Percentiles rank a stretch among this genome's conserved stretches.
Evolutionary conservation across 2,797 vertebrate species (phyloP).

Genomic region (Esox lucius): DNA sequence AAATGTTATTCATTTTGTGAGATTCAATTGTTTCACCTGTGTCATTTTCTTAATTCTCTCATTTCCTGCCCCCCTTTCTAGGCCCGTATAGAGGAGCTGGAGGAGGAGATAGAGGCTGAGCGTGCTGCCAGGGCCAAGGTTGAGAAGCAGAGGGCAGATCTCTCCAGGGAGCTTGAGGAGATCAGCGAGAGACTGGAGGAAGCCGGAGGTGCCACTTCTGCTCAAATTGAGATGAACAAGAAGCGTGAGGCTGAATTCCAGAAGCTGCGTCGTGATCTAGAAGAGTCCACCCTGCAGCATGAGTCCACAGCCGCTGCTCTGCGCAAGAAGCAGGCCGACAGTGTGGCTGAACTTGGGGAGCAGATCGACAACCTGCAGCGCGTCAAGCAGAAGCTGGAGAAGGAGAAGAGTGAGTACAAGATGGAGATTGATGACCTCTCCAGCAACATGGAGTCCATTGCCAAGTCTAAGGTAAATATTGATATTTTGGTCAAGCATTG

Average conservation of each 20-base stretch:
- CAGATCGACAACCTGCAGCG: constrained; percentile 66
- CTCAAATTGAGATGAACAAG: constrained; percentile 79
- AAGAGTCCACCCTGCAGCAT: constrained; percentile 81
- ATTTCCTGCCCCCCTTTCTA: constrained; percentile 39
- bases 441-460: neutral
- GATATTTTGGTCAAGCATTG: neutral
- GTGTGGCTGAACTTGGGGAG: constrained; percentile 76
- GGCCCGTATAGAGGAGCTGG: constrained; percentile 69
- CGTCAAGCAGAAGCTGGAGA: neutral
- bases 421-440: constrained; percentile 4
- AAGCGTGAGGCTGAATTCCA: constrained; percentile 81
- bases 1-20: too few relatives aligned
- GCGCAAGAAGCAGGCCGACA: constrained; percentile 79
- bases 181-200: constrained; percentile 81
- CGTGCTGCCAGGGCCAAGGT: neutral
- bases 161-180: constrained; percentile 58
- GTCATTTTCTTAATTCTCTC: neutral
- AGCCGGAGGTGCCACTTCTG: constrained; percentile 74
- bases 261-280: constrained; percentile 76
- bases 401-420: constrained; percentile 1
- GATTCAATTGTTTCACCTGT: too few relatives aligned
- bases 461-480: neutral
- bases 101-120: constrained; percentile 79
- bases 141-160: neutral
- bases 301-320: constrained; percentile 73